Base-by-base conservation (phyloP, 2,888 invertebrate genomes). In the Pomacea canaliculata region DNA sequence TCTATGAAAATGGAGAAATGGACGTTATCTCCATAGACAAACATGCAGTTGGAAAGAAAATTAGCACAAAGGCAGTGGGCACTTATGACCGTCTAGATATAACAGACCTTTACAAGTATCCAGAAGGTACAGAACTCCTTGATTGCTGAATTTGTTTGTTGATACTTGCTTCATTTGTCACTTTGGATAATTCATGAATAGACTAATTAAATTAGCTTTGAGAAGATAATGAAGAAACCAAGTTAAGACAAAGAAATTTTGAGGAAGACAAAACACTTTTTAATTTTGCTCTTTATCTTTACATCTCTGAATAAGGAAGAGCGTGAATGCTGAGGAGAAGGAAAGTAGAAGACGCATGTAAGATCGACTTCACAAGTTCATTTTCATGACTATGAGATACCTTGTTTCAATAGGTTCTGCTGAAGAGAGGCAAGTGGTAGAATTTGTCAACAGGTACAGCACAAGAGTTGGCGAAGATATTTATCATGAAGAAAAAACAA, bases 41-140 rank as follows among this genome's bases (percentile, higher is more conserved):
- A 9, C 69, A 77, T 60, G 73, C 84, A 37, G 84, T 89, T 8
- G 90, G 90, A 4, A 80, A 77, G 48, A 70, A 80, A 60, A 88
- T 89, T 78, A 87, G 86, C 75, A 90, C 89, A 9, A 90, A 89
- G 76, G 82, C 84, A 48, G 84, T 87, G 0, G 87, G 86, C 7
- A 80, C 76, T 49, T 59, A 70, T 23, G 68, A 77, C 1, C 71
- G 87, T 23, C 81, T 85, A 46, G 87, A 89, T 71, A 77, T 90
- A 13, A 89, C 89, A 1, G 48, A 62, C 10, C 79, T 82, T 13
- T 90, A 90, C 79, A 90, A 90, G 73, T 86, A 86, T 73, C 65
- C 68, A 10, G 89, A 89, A 77, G 89, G 90, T 89, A 79, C 76
- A 80, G 46, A 13, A 48, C 37, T 3, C 51, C 56, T 62, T 12